Evolutionary conservation across 2,888 invertebrate species (phyloP).

Genomic region (Palloptera scutellata): DNA sequence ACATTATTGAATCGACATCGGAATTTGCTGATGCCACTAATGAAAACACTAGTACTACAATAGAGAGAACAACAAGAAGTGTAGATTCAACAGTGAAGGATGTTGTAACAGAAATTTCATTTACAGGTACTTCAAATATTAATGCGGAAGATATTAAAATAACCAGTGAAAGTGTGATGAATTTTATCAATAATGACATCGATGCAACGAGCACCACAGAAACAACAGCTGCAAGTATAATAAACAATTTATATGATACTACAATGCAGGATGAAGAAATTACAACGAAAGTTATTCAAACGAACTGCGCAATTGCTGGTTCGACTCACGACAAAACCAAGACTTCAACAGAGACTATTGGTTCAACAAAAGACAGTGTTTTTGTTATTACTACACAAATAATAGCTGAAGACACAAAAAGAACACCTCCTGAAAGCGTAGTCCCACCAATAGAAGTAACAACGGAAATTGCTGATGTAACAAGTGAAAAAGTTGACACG

Average conservation of each 20-base stretch:
- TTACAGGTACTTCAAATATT: not conserved
- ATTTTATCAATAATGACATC: not conserved
- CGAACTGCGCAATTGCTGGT: not conserved
- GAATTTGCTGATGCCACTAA: not conserved
- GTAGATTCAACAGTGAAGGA: not conserved
- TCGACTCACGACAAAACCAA: conserved; percentile 6
- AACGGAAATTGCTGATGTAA: not conserved
- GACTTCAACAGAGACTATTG: not conserved
- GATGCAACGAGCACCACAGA: conserved; percentile 1
- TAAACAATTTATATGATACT: not conserved
- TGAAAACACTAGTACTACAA: not conserved
- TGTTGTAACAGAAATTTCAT: not conserved
- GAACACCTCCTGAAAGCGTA: not conserved
- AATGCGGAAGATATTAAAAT: too few relatives aligned
- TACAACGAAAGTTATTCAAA: not conserved
- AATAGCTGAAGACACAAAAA: conserved; percentile 13
- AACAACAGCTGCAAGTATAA: not conserved
- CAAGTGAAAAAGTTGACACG: too few relatives aligned
- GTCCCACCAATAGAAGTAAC: not conserved
- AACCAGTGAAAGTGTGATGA: not conserved
- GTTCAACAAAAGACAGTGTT: not conserved
- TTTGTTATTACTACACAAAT: not conserved
- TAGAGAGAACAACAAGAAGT: not conserved
- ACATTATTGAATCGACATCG: not conserved
- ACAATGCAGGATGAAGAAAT: not conserved